These are phyloP conservation scores for Chiridota heheva DNA, from an alignment of 35 echinoderm and acorn worm species.

Conservation along the genomic window DNA sequence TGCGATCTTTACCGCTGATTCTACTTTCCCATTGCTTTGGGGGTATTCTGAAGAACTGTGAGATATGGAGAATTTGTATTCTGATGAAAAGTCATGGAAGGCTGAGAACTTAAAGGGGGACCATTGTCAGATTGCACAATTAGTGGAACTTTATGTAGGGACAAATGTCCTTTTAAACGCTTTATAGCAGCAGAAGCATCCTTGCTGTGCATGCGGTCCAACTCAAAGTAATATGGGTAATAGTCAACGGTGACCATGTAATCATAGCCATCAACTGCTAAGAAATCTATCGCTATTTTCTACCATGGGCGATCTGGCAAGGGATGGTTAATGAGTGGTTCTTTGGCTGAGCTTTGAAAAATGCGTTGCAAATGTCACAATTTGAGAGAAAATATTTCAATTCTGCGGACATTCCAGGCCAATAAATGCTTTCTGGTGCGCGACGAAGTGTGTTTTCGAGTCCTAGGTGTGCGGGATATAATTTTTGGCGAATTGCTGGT, in stretches of 20 bases:
- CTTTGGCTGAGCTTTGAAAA: constrained; percentile 2
- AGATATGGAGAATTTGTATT: too few species aligned
- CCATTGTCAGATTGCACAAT: too few species aligned
- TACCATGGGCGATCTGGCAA: neutral
- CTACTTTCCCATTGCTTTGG: constrained; percentile 75
- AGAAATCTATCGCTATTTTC: neutral
- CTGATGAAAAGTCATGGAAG: too few species aligned
- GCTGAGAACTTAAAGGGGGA: too few species aligned
- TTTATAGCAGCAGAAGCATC: too few species aligned
- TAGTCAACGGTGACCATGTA: neutral
- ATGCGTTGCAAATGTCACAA: constrained; percentile 5
- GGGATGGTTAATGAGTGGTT: constrained; percentile 7
- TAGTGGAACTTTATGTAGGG: too few species aligned
- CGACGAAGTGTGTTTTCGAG: constrained; percentile 31
- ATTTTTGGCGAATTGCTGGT: constrained; percentile 18
- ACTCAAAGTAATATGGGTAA: neutral
- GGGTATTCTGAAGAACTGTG: constrained; percentile 33
- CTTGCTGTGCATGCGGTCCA: neutral
- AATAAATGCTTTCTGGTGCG: constrained; percentile 42
- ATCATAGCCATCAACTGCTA: neutral
- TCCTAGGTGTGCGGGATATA: constrained; percentile 41
- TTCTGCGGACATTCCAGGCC: constrained; percentile 37
- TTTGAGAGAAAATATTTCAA: constrained; percentile 3
- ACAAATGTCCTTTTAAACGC: too few species aligned
- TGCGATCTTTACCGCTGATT: constrained; percentile 51